Evolutionary conservation across 2,113 vertebrate genomes (phyloP), one percentile per base, ranked within the genome.

Genomic region (Actinemys pallida): DNA sequence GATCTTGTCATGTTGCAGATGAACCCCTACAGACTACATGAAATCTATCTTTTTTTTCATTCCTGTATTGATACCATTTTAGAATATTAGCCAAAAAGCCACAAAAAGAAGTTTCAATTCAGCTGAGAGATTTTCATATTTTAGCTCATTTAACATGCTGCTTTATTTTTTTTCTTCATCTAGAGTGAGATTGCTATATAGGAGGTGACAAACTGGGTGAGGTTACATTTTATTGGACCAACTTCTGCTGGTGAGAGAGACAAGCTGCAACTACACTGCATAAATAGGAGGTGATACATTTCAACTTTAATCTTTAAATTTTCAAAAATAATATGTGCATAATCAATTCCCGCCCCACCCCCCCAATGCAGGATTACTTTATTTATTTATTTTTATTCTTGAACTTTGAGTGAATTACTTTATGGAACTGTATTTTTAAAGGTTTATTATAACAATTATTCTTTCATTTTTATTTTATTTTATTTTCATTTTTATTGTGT

Each of bases 341-440:
- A 92, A 93, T 69, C 10, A 90, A 88, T 45, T 45, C 6, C 6
- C 6, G 5, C 6, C 45, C 45, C n/a, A n/a, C 72, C 39, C 78
- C 65, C 20, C 39, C 39, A 39, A 52, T 52, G 50, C 3, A 75
- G 10, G 42, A 92, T 5, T 50, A 42, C 6, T 76, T 76, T 45
- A 83, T 1, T 94, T 89, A 62, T 72, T 69, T 11, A 14, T 10
- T 5, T 5, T 5, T 35, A 45, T 80, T 49, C 19, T 31, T 80
- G 90, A 86, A 90, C 17, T 72, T 39, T 39, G 19, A 75, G 8
- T 72, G n/a, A 72, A 72, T 69, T 7, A 2, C 56, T 50, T 80
- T 88, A 57, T 88, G 79, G 81, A 96, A 88, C 1, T 83, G 22
- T 11, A 29, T 13, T 95, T 93, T 56, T 59, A 86, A 81, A 82